Conservation (phyloP, 2,888 invertebrate genomes). For the Oscheius sp. region DNA sequence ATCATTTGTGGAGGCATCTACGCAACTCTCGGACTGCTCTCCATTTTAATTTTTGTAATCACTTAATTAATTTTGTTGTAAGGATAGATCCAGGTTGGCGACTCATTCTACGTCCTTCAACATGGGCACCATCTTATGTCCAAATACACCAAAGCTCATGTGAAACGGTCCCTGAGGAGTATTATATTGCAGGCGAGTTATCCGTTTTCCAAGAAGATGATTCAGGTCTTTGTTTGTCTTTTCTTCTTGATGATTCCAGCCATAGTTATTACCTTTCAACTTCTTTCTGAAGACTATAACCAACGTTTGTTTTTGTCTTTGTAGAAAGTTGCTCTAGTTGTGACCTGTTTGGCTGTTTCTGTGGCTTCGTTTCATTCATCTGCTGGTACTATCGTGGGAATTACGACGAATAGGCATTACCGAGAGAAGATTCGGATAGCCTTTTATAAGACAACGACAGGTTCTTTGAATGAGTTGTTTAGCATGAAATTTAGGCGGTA, state of each 20-base stretch:
- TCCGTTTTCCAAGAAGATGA: neutral
- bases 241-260: neutral
- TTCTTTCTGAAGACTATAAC: neutral
- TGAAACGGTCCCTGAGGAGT: neutral
- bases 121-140: neutral
- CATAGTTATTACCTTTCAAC: neutral
- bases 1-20: neutral
- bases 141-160: neutral
- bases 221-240: neutral
- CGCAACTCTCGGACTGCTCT: neutral
- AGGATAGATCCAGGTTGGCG: neutral
- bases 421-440: neutral
- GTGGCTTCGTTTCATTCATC: neutral
- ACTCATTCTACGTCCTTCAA: neutral
- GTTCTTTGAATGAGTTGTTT: neutral
- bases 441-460: neutral
- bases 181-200: neutral
- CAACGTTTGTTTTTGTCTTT: neutral
- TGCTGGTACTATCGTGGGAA: neutral
- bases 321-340: neutral
- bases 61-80: neutral
- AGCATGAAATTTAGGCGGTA: too few species aligned
- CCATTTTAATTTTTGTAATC: neutral
- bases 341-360: neutral
- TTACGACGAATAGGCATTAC: constrained; percentile 4